Conservation (phyloP, 2,113 vertebrate genomes). For the Rhinoderma darwinii region DNA sequence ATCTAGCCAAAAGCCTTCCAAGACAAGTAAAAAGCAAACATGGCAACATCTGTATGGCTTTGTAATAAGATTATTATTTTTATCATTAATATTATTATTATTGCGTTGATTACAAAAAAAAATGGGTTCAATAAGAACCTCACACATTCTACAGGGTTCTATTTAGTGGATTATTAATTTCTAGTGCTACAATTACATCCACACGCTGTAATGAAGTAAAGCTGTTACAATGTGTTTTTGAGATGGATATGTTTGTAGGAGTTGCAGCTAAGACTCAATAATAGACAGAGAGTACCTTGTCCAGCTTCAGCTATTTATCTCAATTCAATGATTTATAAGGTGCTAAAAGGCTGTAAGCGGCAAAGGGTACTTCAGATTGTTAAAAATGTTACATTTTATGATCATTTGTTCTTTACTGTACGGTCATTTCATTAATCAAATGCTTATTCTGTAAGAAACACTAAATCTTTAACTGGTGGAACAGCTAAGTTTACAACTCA, state of each 20-base stretch:
- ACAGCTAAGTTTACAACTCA: slow-evolving; percentile 68
- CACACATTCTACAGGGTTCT: slow-evolving; percentile 61
- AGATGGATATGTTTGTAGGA: slow-evolving; percentile 69
- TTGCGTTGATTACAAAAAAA: neutral
- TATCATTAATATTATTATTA: neutral
- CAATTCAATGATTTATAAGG: slow-evolving; percentile 71
- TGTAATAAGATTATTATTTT: neutral
- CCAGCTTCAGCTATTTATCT: slow-evolving; percentile 69
- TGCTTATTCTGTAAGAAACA: slow-evolving; percentile 72
- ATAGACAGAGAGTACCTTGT: slow-evolving; percentile 63
- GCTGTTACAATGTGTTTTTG: slow-evolving; percentile 70
- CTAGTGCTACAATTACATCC: slow-evolving; percentile 62
- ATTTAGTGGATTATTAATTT: slow-evolving; percentile 64
- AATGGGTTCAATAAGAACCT: slow-evolving; percentile 49
- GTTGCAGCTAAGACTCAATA: slow-evolving; percentile 62
- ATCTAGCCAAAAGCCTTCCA: neutral
- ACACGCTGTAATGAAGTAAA: slow-evolving; percentile 69
- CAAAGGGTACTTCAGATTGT: slow-evolving; percentile 70
- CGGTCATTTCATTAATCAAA: slow-evolving; percentile 74
- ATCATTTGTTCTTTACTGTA: slow-evolving; percentile 69
- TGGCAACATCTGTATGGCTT: too few relatives aligned
- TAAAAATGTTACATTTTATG: slow-evolving; percentile 71
- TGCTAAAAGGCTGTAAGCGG: slow-evolving; percentile 73
- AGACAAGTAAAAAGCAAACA: neutral
- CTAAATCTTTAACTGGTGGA: slow-evolving; percentile 63